Evolutionary conservation across 2,113 vertebrate genomes (phyloP).

Genomic region (Pedionomus torquatus): DNA sequence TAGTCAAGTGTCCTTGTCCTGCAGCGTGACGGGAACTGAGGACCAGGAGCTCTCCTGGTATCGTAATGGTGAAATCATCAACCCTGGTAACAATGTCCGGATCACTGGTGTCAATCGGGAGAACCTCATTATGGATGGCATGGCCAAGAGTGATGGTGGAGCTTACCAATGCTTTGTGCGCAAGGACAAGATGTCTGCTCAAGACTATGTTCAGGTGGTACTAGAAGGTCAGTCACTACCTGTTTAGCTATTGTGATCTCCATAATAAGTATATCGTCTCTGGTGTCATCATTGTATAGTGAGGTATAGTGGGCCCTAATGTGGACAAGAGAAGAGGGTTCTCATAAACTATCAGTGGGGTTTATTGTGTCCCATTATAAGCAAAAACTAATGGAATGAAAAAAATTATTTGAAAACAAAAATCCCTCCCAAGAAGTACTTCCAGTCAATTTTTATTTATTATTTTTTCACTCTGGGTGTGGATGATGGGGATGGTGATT

Average conservation of each 20-base stretch:
- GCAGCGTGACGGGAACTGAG: slow-evolving; percentile 90
- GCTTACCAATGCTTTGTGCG: slow-evolving; percentile 98
- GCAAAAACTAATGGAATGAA: not conserved
- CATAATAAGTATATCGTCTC: rapidly evolving
- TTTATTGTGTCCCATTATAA: not conserved
- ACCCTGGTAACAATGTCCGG: slow-evolving; percentile 89
- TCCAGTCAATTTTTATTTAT: not conserved
- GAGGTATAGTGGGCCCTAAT: not conserved
- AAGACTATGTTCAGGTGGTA: slow-evolving; percentile 95
- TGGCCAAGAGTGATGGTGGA: slow-evolving; percentile 96
- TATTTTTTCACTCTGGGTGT: not conserved
- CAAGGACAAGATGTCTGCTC: slow-evolving; percentile 93
- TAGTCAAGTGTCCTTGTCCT: slow-evolving; percentile 96
- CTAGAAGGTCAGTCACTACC: slow-evolving; percentile 88
- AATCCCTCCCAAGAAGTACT: not conserved
- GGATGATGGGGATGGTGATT: not conserved
- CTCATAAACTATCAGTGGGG: not conserved
- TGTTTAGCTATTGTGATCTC: not conserved
- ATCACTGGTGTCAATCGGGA: slow-evolving; percentile 90
- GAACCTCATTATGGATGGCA: slow-evolving; percentile 95
- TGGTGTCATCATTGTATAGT: not conserved
- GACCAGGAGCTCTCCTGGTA: slow-evolving; percentile 97
- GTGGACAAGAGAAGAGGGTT: not conserved
- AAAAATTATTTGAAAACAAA: not conserved
- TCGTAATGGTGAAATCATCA: slow-evolving; percentile 93